A percentile compares a stretch with the other conserved stretches of the same genome.
phyloP scores from a whole-genome alignment of 2,113 vertebrate species.

The Chauna torquata region DNA sequence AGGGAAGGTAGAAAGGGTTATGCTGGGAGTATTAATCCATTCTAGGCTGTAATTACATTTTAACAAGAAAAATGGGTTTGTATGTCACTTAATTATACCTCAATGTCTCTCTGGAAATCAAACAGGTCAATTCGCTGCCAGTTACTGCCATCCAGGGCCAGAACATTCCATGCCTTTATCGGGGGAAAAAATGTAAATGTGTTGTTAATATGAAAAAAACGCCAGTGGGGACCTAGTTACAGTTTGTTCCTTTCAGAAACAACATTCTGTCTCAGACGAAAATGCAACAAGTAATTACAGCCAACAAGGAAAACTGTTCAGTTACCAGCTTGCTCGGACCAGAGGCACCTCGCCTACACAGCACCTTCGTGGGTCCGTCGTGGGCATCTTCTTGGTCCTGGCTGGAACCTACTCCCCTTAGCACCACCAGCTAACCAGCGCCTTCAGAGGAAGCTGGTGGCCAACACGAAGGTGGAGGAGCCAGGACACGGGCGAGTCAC shows the following conservation, averaged over 20 bases:
- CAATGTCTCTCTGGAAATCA: slow-evolving; percentile 98
- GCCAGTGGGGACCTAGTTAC: background rate
- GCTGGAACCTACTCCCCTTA: background rate
- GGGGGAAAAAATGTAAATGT: slow-evolving; percentile 1
- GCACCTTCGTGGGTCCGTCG: rapidly evolving
- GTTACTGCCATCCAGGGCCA: slow-evolving; percentile 98
- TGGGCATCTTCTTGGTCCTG: background rate
- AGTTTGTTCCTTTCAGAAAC: background rate
- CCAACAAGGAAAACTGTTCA: background rate
- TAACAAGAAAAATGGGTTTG: slow-evolving; percentile 57
- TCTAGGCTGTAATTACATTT: slow-evolving; percentile 66
- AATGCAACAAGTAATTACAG: background rate
- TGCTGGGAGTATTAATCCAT: slow-evolving; percentile 20
- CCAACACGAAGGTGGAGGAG: rapidly evolving
- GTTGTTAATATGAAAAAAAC: background rate
- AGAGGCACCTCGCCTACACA: background rate
- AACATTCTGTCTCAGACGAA: background rate
- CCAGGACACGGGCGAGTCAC: background rate
- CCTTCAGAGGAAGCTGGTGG: background rate
- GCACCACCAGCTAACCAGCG: background rate
- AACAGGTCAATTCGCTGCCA: slow-evolving; percentile 99
- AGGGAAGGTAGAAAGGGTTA: slow-evolving; percentile 43
- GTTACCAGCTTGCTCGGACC: background rate
- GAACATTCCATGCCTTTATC: slow-evolving; percentile 94
- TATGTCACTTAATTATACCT: slow-evolving; percentile 82